A percentile compares a stretch with the other conserved stretches of the same genome.
Conservation (phyloP, 2,113 vertebrate genomes). For the Thalassarche chlororhynchos region DNA sequence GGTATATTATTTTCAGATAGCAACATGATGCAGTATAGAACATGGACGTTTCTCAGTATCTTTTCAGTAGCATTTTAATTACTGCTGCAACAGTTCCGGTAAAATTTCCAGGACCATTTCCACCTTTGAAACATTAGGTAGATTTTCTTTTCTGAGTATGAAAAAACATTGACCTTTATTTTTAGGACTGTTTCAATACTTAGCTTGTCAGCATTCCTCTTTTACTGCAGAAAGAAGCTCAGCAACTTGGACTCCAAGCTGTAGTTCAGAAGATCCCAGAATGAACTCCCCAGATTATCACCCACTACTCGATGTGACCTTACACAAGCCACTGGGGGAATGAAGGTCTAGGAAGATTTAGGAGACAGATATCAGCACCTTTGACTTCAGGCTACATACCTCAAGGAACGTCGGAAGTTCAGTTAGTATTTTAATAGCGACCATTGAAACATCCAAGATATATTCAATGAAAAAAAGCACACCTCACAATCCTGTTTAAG, state of each 20-base stretch:
- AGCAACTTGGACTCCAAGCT: neutral
- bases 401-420: neutral
- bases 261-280: neutral
- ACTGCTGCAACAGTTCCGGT: neutral
- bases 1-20: neutral
- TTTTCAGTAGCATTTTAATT: neutral
- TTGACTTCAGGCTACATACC: neutral
- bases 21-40: neutral
- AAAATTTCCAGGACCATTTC: neutral
- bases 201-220: neutral
- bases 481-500: neutral
- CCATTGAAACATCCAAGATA: neutral
- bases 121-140: neutral
- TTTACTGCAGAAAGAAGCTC: neutral
- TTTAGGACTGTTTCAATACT: neutral
- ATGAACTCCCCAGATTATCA: neutral
- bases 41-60: neutral
- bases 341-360: neutral
- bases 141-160: neutral
- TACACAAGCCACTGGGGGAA: neutral
- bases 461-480: neutral
- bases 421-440: neutral
- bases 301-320: neutral
- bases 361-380: neutral
- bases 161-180: neutral